phyloP scores from a whole-genome alignment of 1,140 invertebrate species.

The Trichomalopsis sarcophagae region DNA sequence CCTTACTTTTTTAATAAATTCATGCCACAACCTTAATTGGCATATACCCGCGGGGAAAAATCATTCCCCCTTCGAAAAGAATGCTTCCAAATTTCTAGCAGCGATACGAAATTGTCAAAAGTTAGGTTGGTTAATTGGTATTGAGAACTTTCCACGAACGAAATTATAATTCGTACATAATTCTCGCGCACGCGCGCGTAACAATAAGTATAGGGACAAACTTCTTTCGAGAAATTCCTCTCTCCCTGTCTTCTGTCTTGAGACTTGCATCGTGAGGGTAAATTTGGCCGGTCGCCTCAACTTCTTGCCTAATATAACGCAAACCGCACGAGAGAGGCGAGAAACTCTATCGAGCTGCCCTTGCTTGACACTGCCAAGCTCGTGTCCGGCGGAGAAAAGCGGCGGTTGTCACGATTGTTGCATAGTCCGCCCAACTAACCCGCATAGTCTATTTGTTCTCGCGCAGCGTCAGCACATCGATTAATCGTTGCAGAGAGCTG shows the following conservation, averaged over 20 bases:
- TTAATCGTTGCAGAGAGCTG: slow-evolving; percentile 4
- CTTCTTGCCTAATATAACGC: background rate
- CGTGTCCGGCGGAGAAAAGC: background rate
- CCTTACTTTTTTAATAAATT: background rate
- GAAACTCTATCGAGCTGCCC: background rate
- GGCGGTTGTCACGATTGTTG: background rate
- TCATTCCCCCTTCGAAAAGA: background rate
- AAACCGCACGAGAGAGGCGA: background rate
- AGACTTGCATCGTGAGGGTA: background rate
- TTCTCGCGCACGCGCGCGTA: background rate
- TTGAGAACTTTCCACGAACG: background rate
- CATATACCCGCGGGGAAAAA: no score
- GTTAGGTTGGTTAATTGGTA: background rate
- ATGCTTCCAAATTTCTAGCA: background rate
- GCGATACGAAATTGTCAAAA: background rate
- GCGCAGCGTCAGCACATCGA: background rate
- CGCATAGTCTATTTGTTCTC: background rate
- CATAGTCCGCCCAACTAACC: background rate
- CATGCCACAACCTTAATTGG: background rate
- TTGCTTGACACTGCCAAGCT: background rate
- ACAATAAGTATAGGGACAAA: background rate
- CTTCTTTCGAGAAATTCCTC: background rate
- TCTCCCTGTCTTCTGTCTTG: background rate
- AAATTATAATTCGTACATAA: background rate
- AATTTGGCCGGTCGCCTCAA: background rate